A percentile compares a stretch with the other conserved stretches of the same genome.
Evolutionary conservation across 2,113 vertebrate species (phyloP).

Genomic region (Cercocebus atys): DNA sequence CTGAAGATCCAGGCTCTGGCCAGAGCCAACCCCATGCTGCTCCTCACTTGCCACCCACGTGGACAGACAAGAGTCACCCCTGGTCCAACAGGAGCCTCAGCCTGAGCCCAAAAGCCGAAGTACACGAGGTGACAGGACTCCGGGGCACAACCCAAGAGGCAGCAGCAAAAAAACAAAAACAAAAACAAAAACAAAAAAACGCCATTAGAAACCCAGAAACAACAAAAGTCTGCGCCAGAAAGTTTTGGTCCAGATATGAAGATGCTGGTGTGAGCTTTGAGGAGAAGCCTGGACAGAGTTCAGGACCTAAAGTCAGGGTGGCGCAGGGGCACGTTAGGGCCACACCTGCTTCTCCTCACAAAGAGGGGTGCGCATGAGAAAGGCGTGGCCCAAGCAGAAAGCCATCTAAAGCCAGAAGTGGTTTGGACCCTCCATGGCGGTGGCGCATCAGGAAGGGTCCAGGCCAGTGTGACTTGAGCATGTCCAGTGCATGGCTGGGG

Average conservation of each 20-base stretch:
- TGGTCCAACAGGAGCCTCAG: not conserved
- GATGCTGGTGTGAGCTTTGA: not conserved
- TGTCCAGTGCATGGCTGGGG: too few relatives aligned
- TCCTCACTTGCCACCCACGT: not conserved
- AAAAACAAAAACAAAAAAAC: not conserved
- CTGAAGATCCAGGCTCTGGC: not conserved
- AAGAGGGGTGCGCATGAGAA: not conserved
- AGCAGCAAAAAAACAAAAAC: too few relatives aligned
- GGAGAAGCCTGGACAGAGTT: not conserved
- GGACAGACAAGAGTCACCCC: not conserved
- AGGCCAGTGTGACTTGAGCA: not conserved
- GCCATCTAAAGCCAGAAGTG: too few relatives aligned
- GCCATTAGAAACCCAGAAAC: not conserved
- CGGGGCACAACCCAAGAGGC: not conserved
- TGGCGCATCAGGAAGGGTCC: not conserved
- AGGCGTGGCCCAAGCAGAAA: not conserved
- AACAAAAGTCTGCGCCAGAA: not conserved
- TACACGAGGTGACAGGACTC: not conserved
- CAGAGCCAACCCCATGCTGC: not conserved
- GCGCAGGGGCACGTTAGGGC: not conserved
- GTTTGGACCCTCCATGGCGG: too few relatives aligned
- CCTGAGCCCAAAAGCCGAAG: not conserved
- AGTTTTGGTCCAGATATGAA: not conserved
- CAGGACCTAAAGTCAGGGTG: not conserved
- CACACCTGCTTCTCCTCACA: not conserved